A percentile compares a stretch with the other conserved stretches of the same genome.
Conservation (phyloP, 2,888 invertebrate genomes). For the Papilio protenor region DNA sequence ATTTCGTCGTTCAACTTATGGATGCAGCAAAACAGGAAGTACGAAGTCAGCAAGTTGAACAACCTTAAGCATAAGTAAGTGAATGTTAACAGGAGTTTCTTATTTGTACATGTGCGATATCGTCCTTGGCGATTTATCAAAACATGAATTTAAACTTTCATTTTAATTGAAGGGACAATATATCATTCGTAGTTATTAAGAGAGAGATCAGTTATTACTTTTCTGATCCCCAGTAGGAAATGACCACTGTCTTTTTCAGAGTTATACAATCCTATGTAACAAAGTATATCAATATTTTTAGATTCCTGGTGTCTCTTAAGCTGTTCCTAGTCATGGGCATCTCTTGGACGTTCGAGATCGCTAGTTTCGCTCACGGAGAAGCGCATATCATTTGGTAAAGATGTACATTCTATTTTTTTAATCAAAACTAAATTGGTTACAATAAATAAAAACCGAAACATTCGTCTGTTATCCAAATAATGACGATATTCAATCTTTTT, state of each 20-base stretch:
- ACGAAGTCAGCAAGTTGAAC: slow-evolving; percentile 79
- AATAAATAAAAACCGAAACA: neutral
- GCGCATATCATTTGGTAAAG: slow-evolving; percentile 74
- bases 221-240: no score
- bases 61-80: slow-evolving; percentile 84
- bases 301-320: slow-evolving; percentile 86
- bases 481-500: neutral
- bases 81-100: neutral
- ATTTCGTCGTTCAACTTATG: slow-evolving; percentile 85
- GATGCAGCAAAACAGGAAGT: slow-evolving; percentile 78
- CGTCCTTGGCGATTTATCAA: neutral
- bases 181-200: neutral
- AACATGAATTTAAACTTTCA: neutral
- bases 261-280: neutral
- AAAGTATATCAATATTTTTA: slow-evolving; percentile 57
- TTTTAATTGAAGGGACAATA: neutral
- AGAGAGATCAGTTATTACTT: neutral
- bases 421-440: no score
- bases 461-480: neutral
- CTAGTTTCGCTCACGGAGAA: slow-evolving; percentile 78
- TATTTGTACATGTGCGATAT: neutral
- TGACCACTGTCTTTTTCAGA: neutral
- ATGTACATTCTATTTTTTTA: neutral
- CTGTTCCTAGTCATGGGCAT: slow-evolving; percentile 88
- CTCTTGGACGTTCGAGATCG: slow-evolving; percentile 88